Evolutionary conservation across 1,140 invertebrate species (phyloP).

Genomic region (Drosophila yakuba): DNA sequence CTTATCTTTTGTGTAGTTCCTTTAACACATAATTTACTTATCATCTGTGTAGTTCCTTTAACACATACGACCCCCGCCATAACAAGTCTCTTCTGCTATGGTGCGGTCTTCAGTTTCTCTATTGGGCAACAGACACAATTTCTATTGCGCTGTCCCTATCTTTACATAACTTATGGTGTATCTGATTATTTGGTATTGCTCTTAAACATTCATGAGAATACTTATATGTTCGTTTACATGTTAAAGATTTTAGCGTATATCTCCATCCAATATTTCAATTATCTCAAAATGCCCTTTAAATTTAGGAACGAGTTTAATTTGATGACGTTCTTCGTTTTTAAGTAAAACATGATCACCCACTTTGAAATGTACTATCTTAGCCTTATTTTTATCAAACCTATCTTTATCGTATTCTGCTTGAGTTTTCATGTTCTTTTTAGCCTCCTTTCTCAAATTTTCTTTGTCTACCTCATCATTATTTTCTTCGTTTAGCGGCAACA

Average conservation of each 20-base stretch:
- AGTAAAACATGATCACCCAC: background rate
- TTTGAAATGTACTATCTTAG: background rate
- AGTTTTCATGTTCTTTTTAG: background rate
- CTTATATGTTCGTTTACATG: background rate
- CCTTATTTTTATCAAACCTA: background rate
- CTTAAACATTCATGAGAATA: background rate
- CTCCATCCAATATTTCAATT: background rate
- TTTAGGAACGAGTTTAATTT: background rate
- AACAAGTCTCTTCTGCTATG: too few species aligned
- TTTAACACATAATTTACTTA: too few species aligned
- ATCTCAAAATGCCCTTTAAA: background rate
- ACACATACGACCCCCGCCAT: too few species aligned
- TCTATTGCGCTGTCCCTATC: too few species aligned
- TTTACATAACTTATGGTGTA: background rate
- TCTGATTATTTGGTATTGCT: background rate
- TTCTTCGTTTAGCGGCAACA: too few species aligned
- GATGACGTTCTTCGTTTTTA: background rate
- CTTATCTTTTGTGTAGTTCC: too few species aligned
- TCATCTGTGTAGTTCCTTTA: too few species aligned
- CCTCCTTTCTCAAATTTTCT: background rate
- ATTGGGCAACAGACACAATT: too few species aligned
- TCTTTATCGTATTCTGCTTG: background rate
- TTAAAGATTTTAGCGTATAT: too few species aligned
- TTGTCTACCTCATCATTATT: too few species aligned
- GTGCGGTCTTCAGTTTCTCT: too few species aligned